Percentiles rank a stretch among this genome's conserved stretches.
These are phyloP conservation scores for Halichoeres trimaculatus DNA, from an alignment of 2,113 vertebrate species.

Conservation along the genomic window DNA sequence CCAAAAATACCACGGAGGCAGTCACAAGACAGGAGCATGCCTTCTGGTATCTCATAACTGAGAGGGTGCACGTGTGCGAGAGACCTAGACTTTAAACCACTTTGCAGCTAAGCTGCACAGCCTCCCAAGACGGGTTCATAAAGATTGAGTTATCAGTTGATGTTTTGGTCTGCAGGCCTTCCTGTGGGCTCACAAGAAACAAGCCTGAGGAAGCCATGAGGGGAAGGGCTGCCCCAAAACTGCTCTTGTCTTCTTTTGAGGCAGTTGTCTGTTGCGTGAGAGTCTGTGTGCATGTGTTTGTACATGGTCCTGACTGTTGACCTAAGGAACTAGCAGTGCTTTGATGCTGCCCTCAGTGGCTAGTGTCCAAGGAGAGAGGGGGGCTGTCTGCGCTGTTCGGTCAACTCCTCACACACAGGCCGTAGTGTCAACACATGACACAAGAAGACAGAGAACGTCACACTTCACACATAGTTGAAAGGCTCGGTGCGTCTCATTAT, in stretches of 20 bases:
- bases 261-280: slow-evolving; percentile 24
- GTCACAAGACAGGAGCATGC: slow-evolving; percentile 55
- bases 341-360: slow-evolving; percentile 62
- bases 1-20: slow-evolving; percentile 64
- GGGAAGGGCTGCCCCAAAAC: slow-evolving; percentile 18
- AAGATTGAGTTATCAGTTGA: slow-evolving; percentile 40
- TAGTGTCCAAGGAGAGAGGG: slow-evolving; percentile 42
- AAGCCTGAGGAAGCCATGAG: slow-evolving; percentile 48
- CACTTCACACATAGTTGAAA: slow-evolving; percentile 76
- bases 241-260: slow-evolving; percentile 34
- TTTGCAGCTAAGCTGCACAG: not conserved
- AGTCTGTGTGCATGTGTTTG: slow-evolving; percentile 49
- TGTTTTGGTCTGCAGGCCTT: slow-evolving; percentile 42
- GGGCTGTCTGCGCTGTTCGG: slow-evolving; percentile 53
- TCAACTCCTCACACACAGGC: slow-evolving; percentile 67
- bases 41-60: slow-evolving; percentile 34
- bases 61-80: slow-evolving; percentile 31
- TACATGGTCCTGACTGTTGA: slow-evolving; percentile 56
- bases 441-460: slow-evolving; percentile 70
- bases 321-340: slow-evolving; percentile 55
- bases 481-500: slow-evolving; percentile 76
- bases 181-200: slow-evolving; percentile 46
- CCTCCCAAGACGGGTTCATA: not conserved
- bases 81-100: slow-evolving; percentile 15
- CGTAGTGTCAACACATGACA: slow-evolving; percentile 68